Percentiles rank a stretch among this genome's conserved stretches.
Evolutionary conservation across 1,140 invertebrate genomes (phyloP).

Genomic region (Lepidurus packardi): DNA sequence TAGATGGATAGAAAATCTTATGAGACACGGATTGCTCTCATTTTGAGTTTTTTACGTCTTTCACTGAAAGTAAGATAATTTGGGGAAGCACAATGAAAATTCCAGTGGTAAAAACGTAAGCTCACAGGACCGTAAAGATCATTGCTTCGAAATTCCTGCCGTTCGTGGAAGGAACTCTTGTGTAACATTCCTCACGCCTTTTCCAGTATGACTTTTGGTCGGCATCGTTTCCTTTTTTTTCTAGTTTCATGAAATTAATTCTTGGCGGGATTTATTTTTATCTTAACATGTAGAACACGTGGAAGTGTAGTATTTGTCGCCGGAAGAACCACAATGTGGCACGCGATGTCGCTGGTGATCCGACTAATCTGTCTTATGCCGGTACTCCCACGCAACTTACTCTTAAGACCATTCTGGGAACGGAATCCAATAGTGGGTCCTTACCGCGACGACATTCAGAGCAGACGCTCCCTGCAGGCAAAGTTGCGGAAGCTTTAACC

Average conservation of each 20-base stretch:
- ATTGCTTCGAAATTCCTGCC: not conserved
- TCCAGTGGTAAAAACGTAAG: not conserved
- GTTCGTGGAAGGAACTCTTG: not conserved
- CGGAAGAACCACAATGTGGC: conserved; percentile 50
- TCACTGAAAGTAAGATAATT: not conserved
- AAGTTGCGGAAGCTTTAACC: conserved; percentile 34
- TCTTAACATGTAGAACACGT: conserved; percentile 54
- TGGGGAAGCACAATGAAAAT: not conserved
- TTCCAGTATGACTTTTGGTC: no score
- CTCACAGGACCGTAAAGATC: not conserved
- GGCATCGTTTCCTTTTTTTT: no score
- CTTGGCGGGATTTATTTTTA: not conserved
- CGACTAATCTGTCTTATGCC: conserved; percentile 35
- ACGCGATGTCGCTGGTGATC: conserved; percentile 28
- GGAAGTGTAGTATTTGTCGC: conserved; percentile 72
- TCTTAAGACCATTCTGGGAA: conserved; percentile 37
- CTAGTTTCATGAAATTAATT: no score
- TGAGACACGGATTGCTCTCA: no score
- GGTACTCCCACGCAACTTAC: conserved; percentile 36
- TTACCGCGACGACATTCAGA: not conserved
- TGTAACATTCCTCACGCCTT: no score
- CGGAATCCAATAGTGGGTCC: conserved; percentile 17
- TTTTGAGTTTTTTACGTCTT: not conserved
- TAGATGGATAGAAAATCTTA: no score
- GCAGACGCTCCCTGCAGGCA: not conserved